phyloP scores from a whole-genome alignment of 2,797 vertebrate species.

The Catamblyrhynchus diadema region DNA sequence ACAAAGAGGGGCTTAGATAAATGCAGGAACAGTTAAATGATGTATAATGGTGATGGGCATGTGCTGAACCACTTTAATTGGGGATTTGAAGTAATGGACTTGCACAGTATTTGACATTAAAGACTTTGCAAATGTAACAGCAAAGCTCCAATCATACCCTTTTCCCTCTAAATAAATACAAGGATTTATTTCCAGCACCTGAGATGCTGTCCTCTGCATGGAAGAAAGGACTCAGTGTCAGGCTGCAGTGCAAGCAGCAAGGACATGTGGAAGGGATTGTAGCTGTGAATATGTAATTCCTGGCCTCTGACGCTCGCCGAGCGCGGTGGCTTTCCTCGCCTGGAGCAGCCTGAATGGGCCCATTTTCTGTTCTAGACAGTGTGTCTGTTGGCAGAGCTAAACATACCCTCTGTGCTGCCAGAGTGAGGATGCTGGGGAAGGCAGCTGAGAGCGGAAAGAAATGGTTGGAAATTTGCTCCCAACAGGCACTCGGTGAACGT shows the following conservation, averaged over 20 bases:
- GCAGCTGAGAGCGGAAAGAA: not conserved
- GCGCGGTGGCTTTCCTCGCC: not conserved
- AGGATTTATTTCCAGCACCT: constrained; percentile 14
- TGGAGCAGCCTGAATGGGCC: constrained; percentile 44
- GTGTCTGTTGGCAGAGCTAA: constrained; percentile 56
- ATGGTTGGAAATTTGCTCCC: not conserved
- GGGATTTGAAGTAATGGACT: not conserved
- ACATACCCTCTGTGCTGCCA: constrained; percentile 2
- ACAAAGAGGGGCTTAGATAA: not conserved
- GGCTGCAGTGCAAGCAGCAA: not conserved
- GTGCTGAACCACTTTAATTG: not conserved
- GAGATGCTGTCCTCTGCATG: not conserved
- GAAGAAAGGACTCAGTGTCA: constrained; percentile 41
- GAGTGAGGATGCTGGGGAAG: not conserved
- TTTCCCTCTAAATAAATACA: constrained; percentile 11
- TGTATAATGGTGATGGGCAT: not conserved
- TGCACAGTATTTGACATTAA: not conserved
- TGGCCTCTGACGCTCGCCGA: not conserved
- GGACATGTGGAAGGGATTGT: constrained; percentile 44
- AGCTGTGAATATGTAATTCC: not conserved
- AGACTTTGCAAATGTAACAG: not conserved
- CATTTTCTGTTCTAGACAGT: constrained; percentile 23
- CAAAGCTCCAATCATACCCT: not conserved
- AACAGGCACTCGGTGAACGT: fast-evolving
- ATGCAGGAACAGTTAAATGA: not conserved